These are phyloP conservation scores for Eufriesea mexicana DNA, from an alignment of 1,140 invertebrate species.

Conservation along the genomic window DNA sequence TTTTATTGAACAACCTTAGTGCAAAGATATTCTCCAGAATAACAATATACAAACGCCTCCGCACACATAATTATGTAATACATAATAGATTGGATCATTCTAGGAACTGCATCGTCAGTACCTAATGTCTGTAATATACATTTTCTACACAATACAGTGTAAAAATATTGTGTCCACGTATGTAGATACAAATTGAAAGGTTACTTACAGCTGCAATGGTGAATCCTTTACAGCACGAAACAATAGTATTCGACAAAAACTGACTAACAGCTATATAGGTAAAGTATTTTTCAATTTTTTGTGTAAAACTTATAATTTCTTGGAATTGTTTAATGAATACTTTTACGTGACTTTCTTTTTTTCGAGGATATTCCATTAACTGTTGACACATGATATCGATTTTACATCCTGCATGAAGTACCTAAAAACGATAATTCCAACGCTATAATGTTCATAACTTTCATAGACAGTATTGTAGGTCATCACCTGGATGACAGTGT, in stretches of 20 bases:
- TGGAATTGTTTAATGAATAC: constrained; percentile 41
- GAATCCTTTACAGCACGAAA: constrained; percentile 54
- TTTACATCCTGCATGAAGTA: constrained; percentile 53
- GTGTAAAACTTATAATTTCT: constrained; percentile 41
- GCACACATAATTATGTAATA: constrained; percentile 17
- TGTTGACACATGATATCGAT: constrained; percentile 50
- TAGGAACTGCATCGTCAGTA: background rate
- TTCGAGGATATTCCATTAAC: background rate
- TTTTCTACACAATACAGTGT: background rate
- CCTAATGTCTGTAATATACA: background rate
- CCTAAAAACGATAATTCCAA: constrained; percentile 14
- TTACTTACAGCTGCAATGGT: constrained; percentile 53
- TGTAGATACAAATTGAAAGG: background rate
- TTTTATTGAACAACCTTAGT: constrained; percentile 28
- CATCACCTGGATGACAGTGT: no score
- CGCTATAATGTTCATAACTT: background rate
- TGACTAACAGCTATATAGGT: constrained; percentile 52
- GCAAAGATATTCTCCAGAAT: constrained; percentile 46
- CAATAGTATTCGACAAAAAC: constrained; percentile 47
- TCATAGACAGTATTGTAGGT: no score
- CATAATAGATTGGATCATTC: background rate
- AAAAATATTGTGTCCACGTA: background rate
- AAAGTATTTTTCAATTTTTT: constrained; percentile 48
- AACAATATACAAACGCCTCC: constrained; percentile 47
- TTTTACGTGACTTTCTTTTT: background rate